Base-by-base conservation (phyloP, 2,113 vertebrate genomes). In the Tonatia bakeri region DNA sequence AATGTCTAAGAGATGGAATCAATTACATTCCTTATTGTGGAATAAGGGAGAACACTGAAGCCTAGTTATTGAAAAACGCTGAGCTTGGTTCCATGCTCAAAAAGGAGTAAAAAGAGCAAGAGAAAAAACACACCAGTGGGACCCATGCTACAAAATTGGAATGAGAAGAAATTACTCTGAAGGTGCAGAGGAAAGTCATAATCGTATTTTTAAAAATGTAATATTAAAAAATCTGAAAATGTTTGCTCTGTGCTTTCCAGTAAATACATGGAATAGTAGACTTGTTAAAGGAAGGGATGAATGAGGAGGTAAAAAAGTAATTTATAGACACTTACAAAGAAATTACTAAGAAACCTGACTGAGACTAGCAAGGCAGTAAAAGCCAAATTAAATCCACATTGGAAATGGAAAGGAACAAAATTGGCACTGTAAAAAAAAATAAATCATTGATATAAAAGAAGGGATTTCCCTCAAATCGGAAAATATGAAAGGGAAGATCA, bases 361-460 rank as follows among this genome's bases (percentile, higher is more conserved):
- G 24, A 94, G 43, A 90, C 79, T 16, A 85, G 65, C 47, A 67
- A 83, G 70, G 36, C 33, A 75, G 43, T 59, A 91, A 87, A 77
- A 52, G 14, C n/a, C 28, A 88, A 85, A 77, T 69, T 81, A 88
- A 65, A 72, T 79, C 26, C 22, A 93, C 26, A 64, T 0, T 22
- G 17, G 33, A 80, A 81, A n/a, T n/a, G 28, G 75, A 81, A 77
- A 77, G 67, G 31, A 77, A 54, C 1, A 72, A 54, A 81, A 43
- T 16, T 38, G 31, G 13, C 50, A 85, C 50, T 64, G 28, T 22
- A 64, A 90, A 83, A 85, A 85, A 54, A 59, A 77, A 61, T 56
- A 93, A 87, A 67, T 86, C 87, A 86, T 3, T 70, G 12, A 38
- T 73, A 13, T 77, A 84, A 94, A 94, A 88, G 22, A 94, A 83